Base-by-base conservation (phyloP, 2,113 vertebrate genomes). In the Apistogramma diplotaenia region DNA sequence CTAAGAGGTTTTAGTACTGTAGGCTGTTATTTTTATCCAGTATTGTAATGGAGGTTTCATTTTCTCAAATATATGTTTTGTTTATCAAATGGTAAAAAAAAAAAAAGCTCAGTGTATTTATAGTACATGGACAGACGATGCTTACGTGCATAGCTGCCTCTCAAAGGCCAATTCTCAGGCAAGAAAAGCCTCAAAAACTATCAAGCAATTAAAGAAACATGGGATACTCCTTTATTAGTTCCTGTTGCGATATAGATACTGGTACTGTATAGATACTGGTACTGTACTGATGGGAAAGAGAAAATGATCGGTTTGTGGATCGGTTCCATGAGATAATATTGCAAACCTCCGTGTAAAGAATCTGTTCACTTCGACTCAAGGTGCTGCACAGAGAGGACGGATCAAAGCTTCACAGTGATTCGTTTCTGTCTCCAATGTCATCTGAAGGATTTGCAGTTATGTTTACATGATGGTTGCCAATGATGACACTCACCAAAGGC, bases 401-500 rank as follows among this genome's bases (percentile, higher is more conserved):
- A 70, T 59, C 29, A 59, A 11, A n/a, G 72, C 57, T 59, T 59
- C 18, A 31, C 57, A 33, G 31, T 19, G 18, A 51, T 51, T 70
- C 25, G 51, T 70, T n/a, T 70, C 43, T 70, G 12, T 49, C 46
- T 49, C 15, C 46, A 49, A 2, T 49, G 46, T 49, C 46, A 49
- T 49, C 46, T 49, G 46, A 49, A 18, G 43, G 65, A 70, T 51
- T 51, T 29, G 65, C 10, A 6, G 43, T 70, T n/a, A 31, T 70
- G 65, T 70, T 70, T 70, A 82, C 71, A 58, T 6, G 59, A n/a
- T 81, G 67, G 55, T 29, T 65, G 59, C 81, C 85, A 83, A 40
- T 80, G 73, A 65, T 87, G 74, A 76, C 76, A 59, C 72, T 75
- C 81, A 65, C 62, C 40, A 56, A 46, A 81, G 62, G 43, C 59